Conservation (phyloP, 2,113 vertebrate genomes). For the Xiphophorus couchianus region DNA sequence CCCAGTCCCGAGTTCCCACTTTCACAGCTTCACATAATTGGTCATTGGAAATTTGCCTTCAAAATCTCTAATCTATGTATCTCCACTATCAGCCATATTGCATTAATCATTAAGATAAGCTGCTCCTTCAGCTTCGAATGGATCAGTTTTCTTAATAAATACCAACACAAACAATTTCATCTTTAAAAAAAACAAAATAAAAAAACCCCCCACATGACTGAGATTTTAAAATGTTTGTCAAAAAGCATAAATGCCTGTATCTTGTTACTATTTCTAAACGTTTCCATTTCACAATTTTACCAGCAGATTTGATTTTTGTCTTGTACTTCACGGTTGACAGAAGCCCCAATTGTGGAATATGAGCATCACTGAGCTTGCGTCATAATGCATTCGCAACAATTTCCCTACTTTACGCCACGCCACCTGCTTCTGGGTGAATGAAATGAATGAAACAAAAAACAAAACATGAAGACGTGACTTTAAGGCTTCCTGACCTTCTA, state of each 20-base stretch:
- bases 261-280: constrained; percentile 8
- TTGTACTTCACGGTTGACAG: constrained; percentile 22
- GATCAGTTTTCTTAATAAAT: no score
- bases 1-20: no score
- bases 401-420: constrained; percentile 20
- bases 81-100: no score
- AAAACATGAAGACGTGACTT: constrained; percentile 41
- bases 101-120: no score
- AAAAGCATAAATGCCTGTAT: neutral
- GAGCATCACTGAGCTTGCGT: constrained; percentile 4
- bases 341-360: constrained; percentile 35
- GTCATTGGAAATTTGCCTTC: no score
- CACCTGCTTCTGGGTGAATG: constrained; percentile 52
- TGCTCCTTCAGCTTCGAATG: no score
- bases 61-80: no score
- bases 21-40: no score
- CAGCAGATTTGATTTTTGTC: constrained; percentile 17
- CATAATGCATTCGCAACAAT: constrained; percentile 17
- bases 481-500: constrained; percentile 51
- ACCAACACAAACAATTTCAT: neutral
- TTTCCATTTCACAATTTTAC: constrained; percentile 13
- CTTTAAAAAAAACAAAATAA: neutral
- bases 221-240: constrained; percentile 5
- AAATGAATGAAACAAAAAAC: constrained; percentile 24
- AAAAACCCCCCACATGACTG: no score